Base-by-base conservation (phyloP, 2,888 invertebrate genomes). In the Cloeon dipterum region DNA sequence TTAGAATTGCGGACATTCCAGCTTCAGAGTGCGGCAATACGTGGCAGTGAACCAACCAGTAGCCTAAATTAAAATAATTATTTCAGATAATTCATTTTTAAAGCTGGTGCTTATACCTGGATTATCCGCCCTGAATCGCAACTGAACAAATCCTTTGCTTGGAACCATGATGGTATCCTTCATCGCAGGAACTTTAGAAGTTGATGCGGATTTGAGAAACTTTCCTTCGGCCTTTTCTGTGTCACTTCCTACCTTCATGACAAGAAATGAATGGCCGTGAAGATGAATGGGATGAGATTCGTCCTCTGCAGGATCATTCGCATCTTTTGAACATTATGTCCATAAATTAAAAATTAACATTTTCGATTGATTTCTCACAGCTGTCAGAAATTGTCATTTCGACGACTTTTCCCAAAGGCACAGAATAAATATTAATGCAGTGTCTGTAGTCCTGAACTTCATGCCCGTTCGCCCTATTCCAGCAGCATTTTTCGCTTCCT, bases 1-100 rank as follows among this genome's bases (percentile, higher is more conserved):
- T 44, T 3, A 47, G 33, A 10, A 46, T 40, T 3, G 43, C 26
- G 3, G 37, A 38, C 47, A 47, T 47, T 3, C 47, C 48, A 2
- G 40, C 34, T 7, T 29, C 29, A n/a, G 29, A 29, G 29, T 29
- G 29, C 29, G 29, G 8, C 29, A 29, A 16, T 5, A 29, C n/a
- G 29, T 29, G 29, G 14, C 29, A 29, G 29, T 29, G 29, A 7
- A 29, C 29, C 29, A 29, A 16, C 29, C 29, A 29, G 29, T 29
- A 29, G 14, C 29, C 29, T 29, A 16, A n/a, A n/a, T n/a, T n/a
- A n/a, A n/a, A n/a, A n/a, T n/a, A n/a, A n/a, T n/a, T n/a, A n/a
- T n/a, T n/a, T n/a, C n/a, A n/a, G n/a, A n/a, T n/a, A n/a, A n/a
- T n/a, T n/a, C n/a, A n/a, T n/a, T n/a, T n/a, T n/a, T n/a, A n/a